A percentile compares a stretch with the other conserved stretches of the same genome.
Conservation (phyloP, 2,113 vertebrate genomes). For the Fukomys damarensis region DNA sequence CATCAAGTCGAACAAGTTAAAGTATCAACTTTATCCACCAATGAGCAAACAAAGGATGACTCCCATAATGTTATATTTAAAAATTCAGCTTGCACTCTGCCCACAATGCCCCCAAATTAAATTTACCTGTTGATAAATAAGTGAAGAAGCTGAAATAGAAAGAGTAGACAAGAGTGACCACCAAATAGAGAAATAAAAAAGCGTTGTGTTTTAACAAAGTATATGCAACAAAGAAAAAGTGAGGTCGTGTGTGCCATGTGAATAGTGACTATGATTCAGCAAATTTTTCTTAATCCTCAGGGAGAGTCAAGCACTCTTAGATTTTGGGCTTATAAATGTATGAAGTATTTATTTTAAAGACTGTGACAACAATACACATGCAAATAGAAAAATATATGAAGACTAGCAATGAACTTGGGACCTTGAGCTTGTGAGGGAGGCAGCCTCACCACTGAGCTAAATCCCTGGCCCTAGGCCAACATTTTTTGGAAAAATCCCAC, state of each 20-base stretch:
- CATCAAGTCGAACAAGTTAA: neutral
- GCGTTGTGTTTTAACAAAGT: neutral
- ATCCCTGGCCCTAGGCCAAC: too few relatives aligned
- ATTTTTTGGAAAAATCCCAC: neutral
- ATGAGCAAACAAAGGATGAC: neutral
- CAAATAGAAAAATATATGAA: neutral
- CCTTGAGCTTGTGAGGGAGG: too few relatives aligned
- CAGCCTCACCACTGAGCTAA: too few relatives aligned
- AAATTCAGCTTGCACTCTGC: neutral
- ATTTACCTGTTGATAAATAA: neutral
- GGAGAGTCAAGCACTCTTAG: neutral
- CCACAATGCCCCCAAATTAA: neutral
- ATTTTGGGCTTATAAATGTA: neutral
- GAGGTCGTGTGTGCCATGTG: neutral
- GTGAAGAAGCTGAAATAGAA: neutral
- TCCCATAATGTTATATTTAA: neutral
- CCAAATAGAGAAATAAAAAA: neutral
- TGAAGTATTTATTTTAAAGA: neutral
- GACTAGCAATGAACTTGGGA: too few relatives aligned
- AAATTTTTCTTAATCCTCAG: neutral
- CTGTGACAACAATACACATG: neutral
- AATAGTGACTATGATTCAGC: neutral
- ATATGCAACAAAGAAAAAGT: neutral
- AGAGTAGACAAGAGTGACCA: neutral
- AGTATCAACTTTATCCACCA: neutral